These are phyloP conservation scores for Notiomystis cincta DNA, from an alignment of 2,113 vertebrate species.

Conservation along the genomic window DNA sequence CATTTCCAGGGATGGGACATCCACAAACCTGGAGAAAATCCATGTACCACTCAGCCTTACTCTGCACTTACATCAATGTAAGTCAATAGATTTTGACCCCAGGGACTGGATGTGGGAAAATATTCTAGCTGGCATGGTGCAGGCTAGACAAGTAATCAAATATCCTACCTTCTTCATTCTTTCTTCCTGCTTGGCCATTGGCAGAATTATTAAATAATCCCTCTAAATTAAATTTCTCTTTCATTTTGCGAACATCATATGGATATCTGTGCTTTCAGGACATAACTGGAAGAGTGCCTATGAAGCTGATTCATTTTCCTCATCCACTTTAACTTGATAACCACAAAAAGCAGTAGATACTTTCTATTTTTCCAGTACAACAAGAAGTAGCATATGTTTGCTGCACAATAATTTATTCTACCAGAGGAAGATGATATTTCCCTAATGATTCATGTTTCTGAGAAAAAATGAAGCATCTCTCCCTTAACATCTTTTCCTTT, in stretches of 20 bases:
- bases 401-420: slow-evolving; percentile 24
- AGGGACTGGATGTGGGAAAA: neutral
- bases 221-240: slow-evolving; percentile 15
- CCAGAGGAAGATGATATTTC: neutral
- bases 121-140: neutral
- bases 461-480: neutral
- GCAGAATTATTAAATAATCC: neutral
- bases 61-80: neutral
- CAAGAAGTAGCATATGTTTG: neutral
- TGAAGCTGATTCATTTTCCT: neutral
- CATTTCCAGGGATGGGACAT: neutral
- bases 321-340: neutral
- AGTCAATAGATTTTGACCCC: neutral
- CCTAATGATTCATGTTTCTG: neutral
- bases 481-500: neutral
- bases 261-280: neutral
- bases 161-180: neutral
- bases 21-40: neutral
- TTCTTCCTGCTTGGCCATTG: neutral
- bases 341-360: neutral
- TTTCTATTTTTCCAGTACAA: neutral
- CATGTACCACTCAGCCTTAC: neutral
- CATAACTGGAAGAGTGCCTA: neutral
- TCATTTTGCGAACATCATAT: neutral
- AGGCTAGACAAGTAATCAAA: neutral